Conservation (phyloP, 2,113 vertebrate species). For the Dasypus novemcinctus region DNA sequence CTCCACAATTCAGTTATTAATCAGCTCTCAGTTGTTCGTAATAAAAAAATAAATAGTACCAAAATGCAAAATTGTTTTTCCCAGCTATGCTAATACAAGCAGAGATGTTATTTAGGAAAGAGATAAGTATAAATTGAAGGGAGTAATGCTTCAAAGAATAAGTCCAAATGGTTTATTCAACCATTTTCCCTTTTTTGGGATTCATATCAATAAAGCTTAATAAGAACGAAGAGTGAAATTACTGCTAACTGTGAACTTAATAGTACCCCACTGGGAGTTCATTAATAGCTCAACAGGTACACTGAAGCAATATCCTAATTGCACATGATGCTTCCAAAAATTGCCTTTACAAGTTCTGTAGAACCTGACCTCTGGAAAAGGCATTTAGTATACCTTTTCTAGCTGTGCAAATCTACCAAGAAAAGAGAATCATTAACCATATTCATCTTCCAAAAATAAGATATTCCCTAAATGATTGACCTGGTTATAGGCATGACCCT, state of each 20-base stretch:
- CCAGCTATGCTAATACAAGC: background rate
- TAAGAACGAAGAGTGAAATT: slow-evolving; percentile 74
- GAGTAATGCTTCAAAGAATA: background rate
- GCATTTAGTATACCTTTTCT: slow-evolving; percentile 9
- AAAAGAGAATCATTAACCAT: background rate
- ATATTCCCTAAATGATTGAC: background rate
- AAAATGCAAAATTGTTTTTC: slow-evolving; percentile 23
- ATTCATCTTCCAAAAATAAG: slow-evolving; percentile 14
- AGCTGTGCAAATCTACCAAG: background rate
- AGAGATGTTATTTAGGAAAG: background rate
- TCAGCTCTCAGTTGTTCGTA: slow-evolving; percentile 37
- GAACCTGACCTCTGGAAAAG: slow-evolving; percentile 45
- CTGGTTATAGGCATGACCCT: background rate
- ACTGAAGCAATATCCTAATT: slow-evolving; percentile 79
- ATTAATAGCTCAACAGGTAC: slow-evolving; percentile 83
- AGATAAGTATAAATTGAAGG: background rate
- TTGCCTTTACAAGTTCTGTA: slow-evolving; percentile 68
- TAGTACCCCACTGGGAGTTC: slow-evolving; percentile 78
- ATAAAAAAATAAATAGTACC: slow-evolving; percentile 32
- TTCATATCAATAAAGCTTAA: slow-evolving; percentile 78
- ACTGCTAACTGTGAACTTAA: slow-evolving; percentile 81
- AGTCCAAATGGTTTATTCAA: slow-evolving; percentile 43
- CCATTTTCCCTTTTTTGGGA: slow-evolving; percentile 52
- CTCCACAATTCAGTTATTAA: slow-evolving; percentile 15
- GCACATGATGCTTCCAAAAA: slow-evolving; percentile 75